Evolutionary conservation across 2,888 invertebrate genomes (phyloP), one percentile per base, ranked within the genome.

Genomic region (Limnephilus rhombicus): DNA sequence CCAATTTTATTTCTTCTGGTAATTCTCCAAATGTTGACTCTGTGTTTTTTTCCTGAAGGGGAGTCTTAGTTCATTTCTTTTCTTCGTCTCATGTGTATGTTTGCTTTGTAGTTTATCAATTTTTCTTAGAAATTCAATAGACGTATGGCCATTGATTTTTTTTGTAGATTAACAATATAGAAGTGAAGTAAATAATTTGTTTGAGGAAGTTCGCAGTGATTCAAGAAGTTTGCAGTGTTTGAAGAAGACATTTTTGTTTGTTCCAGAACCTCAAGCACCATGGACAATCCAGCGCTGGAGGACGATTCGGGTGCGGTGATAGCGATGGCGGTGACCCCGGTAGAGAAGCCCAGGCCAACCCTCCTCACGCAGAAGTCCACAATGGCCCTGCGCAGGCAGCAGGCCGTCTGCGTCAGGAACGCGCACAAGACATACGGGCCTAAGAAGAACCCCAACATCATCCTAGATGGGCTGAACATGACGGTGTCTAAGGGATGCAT

Each of bases 401-500:
- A 98, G 94, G 98, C 98, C 0, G 98, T 99, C 0, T 98, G 98
- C 94, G 98, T 99, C 2, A 96, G 98, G 92, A 95, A 98, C 31
- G 98, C 99, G 0, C 97, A 97, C 95, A 99, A 99, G 95, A 97
- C 97, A 95, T 99, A 99, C 95, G 99, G 99, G 11, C 96, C 97
- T 5, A 97, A 97, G 94, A 98, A 97, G 94, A 98, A 97, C 94
- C 98, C 98, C 0, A 98, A 98, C 94, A 96, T 98, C 68, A 98
- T 99, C 81, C 96, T 99, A 91, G 98, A 98, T 95, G 98, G 98
- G 41, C 96, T 99, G 91, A 98, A 98, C 94, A 98, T 99, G 98
- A 98, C 98, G 31, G 99, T 99, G 85, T 98, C 98, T 37, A 98
- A 98, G 95, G 98, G 98, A 90, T 96, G 98, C 87, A 98, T 98